Evolutionary conservation across 92 coral and sea anemone species (phyloP).

Genomic region (Porites rus): DNA sequence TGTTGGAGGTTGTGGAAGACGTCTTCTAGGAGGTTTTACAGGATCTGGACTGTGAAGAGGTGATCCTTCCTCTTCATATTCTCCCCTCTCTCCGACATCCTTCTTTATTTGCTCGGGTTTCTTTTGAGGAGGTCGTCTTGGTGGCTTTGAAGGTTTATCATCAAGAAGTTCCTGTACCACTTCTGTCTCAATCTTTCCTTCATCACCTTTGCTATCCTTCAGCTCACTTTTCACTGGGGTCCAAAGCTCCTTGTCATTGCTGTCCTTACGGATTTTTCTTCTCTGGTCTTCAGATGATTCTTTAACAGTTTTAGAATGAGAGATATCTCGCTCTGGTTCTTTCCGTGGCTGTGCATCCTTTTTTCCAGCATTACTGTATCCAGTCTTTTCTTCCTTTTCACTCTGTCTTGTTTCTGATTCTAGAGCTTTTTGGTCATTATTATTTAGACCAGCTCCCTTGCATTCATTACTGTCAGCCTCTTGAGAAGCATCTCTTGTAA

Average conservation of each 20-base stretch:
- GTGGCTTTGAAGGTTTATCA: slow-evolving; percentile 15
- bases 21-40: slow-evolving; percentile 68
- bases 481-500: background rate
- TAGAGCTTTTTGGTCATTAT: background rate
- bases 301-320: background rate
- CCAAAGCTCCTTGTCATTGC: slow-evolving; percentile 74
- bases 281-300: slow-evolving; percentile 3
- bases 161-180: background rate
- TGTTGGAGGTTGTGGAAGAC: slow-evolving; percentile 16
- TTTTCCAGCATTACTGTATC: background rate
- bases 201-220: background rate
- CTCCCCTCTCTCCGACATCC: background rate
- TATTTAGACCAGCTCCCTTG: background rate
- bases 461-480: background rate
- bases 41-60: slow-evolving; percentile 42
- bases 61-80: slow-evolving; percentile 6
- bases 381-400: background rate
- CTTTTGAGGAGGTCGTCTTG: slow-evolving; percentile 38
- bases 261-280: slow-evolving; percentile 46
- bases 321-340: background rate
- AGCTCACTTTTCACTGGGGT: slow-evolving; percentile 36
- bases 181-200: background rate
- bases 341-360: slow-evolving; percentile 28
- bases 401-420: background rate
- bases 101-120: background rate